phyloP scores from a whole-genome alignment of 1,140 invertebrate genomes.

The Drosophila ambigua region DNA sequence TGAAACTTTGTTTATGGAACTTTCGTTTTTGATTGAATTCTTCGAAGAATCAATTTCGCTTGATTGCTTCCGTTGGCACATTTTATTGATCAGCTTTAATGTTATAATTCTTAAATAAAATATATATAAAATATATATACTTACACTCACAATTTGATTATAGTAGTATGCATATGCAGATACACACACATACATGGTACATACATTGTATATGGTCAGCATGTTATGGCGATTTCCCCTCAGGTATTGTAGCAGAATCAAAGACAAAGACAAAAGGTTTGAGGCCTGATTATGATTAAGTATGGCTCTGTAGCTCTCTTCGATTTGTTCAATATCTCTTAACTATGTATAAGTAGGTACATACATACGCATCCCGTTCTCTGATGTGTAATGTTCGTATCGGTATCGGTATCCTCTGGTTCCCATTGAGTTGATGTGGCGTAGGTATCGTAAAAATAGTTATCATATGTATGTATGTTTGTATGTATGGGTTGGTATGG shows the following conservation, averaged over 20 bases:
- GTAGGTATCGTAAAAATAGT: constrained; percentile 54
- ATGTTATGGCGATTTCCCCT: constrained; percentile 62
- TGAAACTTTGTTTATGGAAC: constrained; percentile 63
- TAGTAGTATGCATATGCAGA: constrained; percentile 18
- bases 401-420: constrained; percentile 13
- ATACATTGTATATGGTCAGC: constrained; percentile 47
- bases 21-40: constrained; percentile 34
- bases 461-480: constrained; percentile 51
- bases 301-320: constrained; percentile 3
- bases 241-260: constrained; percentile 75
- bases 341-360: constrained; percentile 33
- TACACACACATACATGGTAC: constrained; percentile 1
- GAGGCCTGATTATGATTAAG: constrained; percentile 10
- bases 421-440: constrained; percentile 32
- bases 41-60: constrained; percentile 46
- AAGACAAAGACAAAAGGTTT: constrained; percentile 24
- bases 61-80: constrained; percentile 66
- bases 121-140: constrained; percentile 64
- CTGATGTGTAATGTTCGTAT: constrained; percentile 31
- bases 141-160: constrained; percentile 50
- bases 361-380: constrained; percentile 37
- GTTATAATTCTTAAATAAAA: constrained; percentile 78
- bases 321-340: constrained; percentile 24
- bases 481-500: constrained; percentile 21
- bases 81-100: constrained; percentile 56